Evolutionary conservation across 1,140 invertebrate species (phyloP).

Genomic region (Aphaenogaster rudis): DNA sequence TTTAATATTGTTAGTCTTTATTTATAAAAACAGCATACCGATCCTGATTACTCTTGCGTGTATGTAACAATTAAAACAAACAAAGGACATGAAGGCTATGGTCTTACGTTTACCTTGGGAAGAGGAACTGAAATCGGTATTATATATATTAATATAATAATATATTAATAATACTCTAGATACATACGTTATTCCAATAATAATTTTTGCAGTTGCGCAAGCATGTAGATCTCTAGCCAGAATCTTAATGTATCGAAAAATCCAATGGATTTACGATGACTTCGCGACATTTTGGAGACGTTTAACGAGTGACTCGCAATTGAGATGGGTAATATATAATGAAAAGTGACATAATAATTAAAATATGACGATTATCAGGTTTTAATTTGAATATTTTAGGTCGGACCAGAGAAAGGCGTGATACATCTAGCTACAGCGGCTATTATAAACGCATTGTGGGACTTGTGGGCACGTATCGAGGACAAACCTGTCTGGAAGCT

Average conservation of each 20-base stretch:
- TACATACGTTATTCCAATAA: background rate
- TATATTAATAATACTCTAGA: background rate
- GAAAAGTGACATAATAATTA: background rate
- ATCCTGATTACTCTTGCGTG: conserved; percentile 96
- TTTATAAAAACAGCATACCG: conserved; percentile 91
- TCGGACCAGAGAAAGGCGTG: conserved; percentile 97
- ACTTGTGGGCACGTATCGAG: conserved; percentile 95
- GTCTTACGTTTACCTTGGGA: conserved; percentile 94
- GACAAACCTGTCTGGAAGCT: conserved; percentile 96
- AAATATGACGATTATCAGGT: background rate
- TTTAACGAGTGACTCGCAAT: conserved; percentile 94
- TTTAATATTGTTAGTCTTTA: background rate
- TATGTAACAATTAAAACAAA: conserved; percentile 93
- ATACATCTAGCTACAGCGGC: conserved; percentile 95
- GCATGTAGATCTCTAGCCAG: conserved; percentile 91
- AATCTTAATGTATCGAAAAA: conserved; percentile 90
- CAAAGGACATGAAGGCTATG: conserved; percentile 90
- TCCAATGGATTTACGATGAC: conserved; percentile 91
- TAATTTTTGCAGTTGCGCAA: conserved; percentile 89
- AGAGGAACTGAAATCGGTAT: conserved; percentile 94
- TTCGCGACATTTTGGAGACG: conserved; percentile 93
- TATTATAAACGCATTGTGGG: conserved; percentile 96
- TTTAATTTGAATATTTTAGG: conserved; percentile 84
- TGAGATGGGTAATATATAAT: conserved; percentile 92
- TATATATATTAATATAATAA: conserved; percentile 53